phyloP scores from a whole-genome alignment of 2,113 vertebrate genomes.

The Nipponia nippon region DNA sequence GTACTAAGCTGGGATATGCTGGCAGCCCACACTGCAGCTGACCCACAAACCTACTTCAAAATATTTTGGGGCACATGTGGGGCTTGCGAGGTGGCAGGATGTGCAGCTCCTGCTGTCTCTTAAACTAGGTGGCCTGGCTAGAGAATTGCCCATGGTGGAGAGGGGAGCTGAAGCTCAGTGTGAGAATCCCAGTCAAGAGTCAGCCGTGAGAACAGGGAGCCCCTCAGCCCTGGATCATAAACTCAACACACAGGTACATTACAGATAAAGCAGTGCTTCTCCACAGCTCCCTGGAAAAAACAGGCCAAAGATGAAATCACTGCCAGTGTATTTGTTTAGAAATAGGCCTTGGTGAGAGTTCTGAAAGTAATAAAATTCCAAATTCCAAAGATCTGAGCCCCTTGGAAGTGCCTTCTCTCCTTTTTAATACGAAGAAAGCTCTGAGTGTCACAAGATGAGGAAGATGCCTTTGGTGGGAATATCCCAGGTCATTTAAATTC shows the following conservation, averaged over 20 bases:
- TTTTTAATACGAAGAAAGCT: not conserved
- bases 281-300: not conserved
- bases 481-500: not conserved
- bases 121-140: not conserved
- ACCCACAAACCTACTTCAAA: conserved; percentile 56
- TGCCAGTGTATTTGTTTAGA: not conserved
- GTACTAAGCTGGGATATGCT: not conserved
- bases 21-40: conserved; percentile 22
- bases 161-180: not conserved
- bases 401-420: not conserved
- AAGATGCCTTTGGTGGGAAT: not conserved
- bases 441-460: not conserved
- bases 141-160: not conserved
- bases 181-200: not conserved
- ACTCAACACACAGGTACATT: not conserved
- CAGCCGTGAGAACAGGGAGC: not conserved
- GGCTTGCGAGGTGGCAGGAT: not conserved
- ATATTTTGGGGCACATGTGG: not conserved
- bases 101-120: not conserved
- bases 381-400: not conserved
- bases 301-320: not conserved
- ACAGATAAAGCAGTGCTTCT: not conserved
- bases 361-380: not conserved
- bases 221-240: not conserved
- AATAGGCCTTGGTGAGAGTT: not conserved